phyloP scores from a whole-genome alignment of 2,113 vertebrate genomes.

The Leucopsar rothschildi region DNA sequence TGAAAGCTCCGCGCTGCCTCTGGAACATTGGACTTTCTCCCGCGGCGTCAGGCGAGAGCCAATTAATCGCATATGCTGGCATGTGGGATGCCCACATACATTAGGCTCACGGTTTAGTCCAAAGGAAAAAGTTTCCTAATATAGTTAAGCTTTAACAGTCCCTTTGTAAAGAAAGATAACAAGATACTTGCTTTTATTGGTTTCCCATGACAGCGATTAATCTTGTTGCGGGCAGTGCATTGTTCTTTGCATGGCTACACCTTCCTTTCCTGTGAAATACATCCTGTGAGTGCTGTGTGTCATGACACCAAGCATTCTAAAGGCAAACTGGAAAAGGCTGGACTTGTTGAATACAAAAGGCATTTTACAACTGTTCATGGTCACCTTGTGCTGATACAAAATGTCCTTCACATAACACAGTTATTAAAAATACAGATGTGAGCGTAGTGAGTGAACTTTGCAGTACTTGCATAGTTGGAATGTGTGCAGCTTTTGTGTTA shows the following conservation, averaged over 20 bases:
- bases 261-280: constrained; percentile 20
- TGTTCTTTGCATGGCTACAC: constrained; percentile 20
- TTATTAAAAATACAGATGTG: constrained; percentile 4
- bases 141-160: constrained; percentile 57
- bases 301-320: neutral
- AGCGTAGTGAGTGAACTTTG: neutral
- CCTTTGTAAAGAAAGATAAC: constrained; percentile 41
- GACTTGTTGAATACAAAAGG: neutral
- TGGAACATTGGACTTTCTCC: constrained; percentile 39
- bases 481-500: neutral
- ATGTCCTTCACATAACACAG: neutral
- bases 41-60: neutral
- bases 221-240: neutral
- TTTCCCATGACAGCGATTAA: neutral
- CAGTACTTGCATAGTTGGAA: neutral
- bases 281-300: neutral
- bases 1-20: neutral
- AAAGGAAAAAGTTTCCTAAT: constrained; percentile 55
- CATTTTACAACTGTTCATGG: neutral
- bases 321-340: neutral
- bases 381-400: constrained; percentile 32
- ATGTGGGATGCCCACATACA: constrained; percentile 20
- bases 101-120: constrained; percentile 17
- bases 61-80: constrained; percentile 29
- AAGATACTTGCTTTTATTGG: constrained; percentile 33